phyloP scores from a whole-genome alignment of 2,113 vertebrate species.

The Pedionomus torquatus region DNA sequence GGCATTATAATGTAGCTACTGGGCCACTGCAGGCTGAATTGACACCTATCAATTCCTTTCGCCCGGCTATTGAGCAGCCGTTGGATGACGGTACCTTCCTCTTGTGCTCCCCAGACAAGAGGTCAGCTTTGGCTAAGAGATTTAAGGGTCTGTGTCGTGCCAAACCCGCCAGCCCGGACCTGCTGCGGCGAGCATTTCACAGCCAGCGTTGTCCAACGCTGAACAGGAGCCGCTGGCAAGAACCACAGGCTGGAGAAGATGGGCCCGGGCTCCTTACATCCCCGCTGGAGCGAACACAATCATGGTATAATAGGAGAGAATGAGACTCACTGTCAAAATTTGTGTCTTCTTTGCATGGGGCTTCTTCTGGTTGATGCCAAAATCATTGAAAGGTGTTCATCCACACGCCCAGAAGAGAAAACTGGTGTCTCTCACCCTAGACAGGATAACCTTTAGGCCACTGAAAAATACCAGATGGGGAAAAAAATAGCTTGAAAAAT shows the following conservation, averaged over 20 bases:
- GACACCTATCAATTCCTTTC: background rate
- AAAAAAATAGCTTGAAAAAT: background rate
- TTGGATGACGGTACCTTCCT: background rate
- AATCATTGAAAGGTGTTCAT: background rate
- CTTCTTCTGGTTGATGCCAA: background rate
- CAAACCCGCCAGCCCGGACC: background rate
- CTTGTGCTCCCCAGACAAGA: background rate
- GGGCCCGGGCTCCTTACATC: background rate
- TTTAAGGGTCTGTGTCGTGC: background rate
- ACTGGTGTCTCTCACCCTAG: background rate
- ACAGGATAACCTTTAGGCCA: background rate
- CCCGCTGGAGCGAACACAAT: background rate
- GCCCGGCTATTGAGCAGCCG: background rate
- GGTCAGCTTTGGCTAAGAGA: conserved; percentile 11
- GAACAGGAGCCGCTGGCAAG: background rate
- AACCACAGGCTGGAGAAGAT: background rate
- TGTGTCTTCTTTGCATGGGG: background rate
- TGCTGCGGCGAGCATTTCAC: background rate
- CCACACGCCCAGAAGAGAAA: background rate
- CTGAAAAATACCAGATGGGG: background rate
- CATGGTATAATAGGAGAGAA: background rate
- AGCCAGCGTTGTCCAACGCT: background rate
- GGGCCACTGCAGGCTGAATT: background rate
- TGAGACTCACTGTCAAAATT: background rate
- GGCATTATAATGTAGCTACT: background rate